A percentile compares a stretch with the other conserved stretches of the same genome.
These are phyloP conservation scores for Saccopteryx leptura DNA, from an alignment of 2,113 vertebrate species.

Conservation along the genomic window DNA sequence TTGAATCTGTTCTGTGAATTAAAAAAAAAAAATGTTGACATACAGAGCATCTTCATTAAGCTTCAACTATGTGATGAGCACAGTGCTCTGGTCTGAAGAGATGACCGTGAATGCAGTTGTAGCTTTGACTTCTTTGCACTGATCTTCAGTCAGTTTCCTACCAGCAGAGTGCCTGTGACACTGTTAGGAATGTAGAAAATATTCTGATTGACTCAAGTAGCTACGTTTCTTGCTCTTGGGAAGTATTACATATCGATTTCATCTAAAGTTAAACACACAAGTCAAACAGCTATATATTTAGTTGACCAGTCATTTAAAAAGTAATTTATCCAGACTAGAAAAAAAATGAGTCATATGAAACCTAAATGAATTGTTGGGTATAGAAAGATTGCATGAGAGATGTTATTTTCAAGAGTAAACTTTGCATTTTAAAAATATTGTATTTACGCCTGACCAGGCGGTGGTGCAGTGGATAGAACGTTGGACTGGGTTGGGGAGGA, in stretches of 20 bases:
- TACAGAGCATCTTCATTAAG: neutral
- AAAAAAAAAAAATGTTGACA: neutral
- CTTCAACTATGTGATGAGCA: neutral
- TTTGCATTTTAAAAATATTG: slow-evolving; percentile 18
- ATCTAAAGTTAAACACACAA: neutral
- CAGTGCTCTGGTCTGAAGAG: neutral
- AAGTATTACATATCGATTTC: neutral
- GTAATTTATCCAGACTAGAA: neutral
- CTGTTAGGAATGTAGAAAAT: neutral
- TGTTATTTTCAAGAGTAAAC: neutral
- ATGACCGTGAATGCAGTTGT: neutral
- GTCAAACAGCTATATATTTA: neutral
- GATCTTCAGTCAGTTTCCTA: neutral
- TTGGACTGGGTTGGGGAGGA: no score
- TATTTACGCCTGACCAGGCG: neutral
- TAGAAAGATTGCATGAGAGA: neutral
- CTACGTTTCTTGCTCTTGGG: neutral
- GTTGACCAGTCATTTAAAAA: neutral
- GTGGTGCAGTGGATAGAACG: no score
- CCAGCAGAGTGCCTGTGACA: no score
- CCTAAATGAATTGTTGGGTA: neutral
- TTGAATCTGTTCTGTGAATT: neutral
- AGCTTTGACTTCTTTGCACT: neutral
- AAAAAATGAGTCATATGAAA: neutral
- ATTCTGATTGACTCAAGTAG: neutral